These are phyloP conservation scores for Apodemia hepburni DNA, from an alignment of 2,888 invertebrate species.

Conservation along the genomic window DNA sequence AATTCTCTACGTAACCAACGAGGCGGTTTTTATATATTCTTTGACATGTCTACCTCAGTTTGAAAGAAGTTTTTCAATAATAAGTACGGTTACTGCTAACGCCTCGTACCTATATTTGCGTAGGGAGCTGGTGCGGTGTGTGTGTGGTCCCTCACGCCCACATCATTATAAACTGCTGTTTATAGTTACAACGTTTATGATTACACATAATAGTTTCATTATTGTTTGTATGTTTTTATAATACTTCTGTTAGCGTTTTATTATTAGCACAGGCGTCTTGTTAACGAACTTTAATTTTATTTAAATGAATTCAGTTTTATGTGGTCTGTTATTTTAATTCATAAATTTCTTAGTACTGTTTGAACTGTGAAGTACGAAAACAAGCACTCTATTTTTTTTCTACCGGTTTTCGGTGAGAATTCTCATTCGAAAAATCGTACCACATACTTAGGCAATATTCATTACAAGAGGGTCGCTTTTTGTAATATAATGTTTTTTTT, in stretches of 20 bases:
- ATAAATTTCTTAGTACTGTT: too few relatives aligned
- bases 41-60: neutral
- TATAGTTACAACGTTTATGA: constrained; percentile 15
- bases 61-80: neutral
- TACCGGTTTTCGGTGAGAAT: too few relatives aligned
- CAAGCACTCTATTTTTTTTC: too few relatives aligned
- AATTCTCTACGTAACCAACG: too few relatives aligned
- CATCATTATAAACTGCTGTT: constrained; percentile 27
- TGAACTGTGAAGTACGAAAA: too few relatives aligned
- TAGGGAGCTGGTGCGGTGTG: constrained; percentile 52
- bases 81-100: constrained; percentile 49
- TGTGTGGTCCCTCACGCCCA: constrained; percentile 61
- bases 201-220: constrained; percentile 12
- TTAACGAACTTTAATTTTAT: neutral
- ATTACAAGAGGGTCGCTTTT: too few relatives aligned
- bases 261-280: neutral
- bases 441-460: too few relatives aligned
- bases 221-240: constrained; percentile 9
- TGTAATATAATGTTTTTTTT: too few relatives aligned
- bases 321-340: too few relatives aligned
- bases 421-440: too few relatives aligned
- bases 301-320: neutral
- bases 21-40: neutral
- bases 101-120: constrained; percentile 62
- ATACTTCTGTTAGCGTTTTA: constrained; percentile 5